Conservation (phyloP, 1,140 invertebrate species). For the Sarcophaga bullata region DNA sequence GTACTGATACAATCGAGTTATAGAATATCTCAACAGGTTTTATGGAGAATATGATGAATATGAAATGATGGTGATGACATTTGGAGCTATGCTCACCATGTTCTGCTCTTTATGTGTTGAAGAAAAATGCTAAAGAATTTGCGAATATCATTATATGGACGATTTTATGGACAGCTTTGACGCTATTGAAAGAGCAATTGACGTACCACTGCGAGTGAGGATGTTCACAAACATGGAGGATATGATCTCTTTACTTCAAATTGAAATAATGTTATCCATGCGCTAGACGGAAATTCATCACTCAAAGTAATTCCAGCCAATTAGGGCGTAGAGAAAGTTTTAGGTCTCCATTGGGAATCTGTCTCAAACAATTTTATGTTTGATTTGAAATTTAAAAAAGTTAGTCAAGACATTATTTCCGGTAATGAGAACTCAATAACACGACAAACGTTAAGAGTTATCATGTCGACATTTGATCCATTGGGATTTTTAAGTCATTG, state of each 20-base stretch:
- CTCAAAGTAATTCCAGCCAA: background rate
- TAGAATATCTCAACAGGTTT: conserved; percentile 49
- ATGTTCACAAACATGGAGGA: conserved; percentile 8
- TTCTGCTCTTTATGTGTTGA: conserved; percentile 50
- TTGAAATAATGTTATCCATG: too few species aligned
- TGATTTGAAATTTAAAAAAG: too few species aligned
- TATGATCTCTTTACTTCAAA: background rate
- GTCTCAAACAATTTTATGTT: too few species aligned
- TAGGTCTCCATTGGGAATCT: too few species aligned
- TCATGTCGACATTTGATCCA: conserved; percentile 39
- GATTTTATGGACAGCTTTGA: conserved; percentile 29
- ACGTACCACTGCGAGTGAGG: background rate
- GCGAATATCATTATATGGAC: conserved; percentile 44
- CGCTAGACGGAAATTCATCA: too few species aligned
- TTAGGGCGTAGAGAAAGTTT: too few species aligned
- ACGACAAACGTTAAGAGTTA: background rate
- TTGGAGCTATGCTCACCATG: conserved; percentile 58
- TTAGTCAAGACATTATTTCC: too few species aligned
- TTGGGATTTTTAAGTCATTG: too few species aligned
- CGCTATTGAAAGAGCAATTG: background rate
- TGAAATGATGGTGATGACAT: conserved; percentile 56
- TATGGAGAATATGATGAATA: conserved; percentile 52
- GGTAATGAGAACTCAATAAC: background rate
- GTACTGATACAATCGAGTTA: conserved; percentile 50
- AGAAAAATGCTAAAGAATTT: background rate